Conservation (phyloP, 2,797 vertebrate species). For the Enteromius viviparus region DNA sequence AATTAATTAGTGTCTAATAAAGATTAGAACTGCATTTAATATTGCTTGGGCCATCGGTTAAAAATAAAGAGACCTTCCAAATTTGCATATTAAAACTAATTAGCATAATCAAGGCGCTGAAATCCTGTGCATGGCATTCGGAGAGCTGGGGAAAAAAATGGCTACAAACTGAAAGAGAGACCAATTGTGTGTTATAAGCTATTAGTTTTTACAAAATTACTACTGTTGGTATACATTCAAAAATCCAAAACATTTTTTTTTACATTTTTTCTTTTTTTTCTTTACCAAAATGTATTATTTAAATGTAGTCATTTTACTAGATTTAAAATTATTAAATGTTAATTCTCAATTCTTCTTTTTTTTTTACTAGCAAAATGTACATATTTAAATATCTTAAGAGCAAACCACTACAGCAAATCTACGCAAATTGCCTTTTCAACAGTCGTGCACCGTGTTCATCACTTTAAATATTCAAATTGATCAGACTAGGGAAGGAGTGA, state of each 20-base stretch:
- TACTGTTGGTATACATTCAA: not conserved
- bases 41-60: conserved; percentile 59
- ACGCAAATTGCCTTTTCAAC: not conserved
- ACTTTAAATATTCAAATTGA: conserved; percentile 75
- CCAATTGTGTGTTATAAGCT: not conserved
- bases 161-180: conserved; percentile 65
- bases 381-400: conserved; percentile 25
- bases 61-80: conserved; percentile 54
- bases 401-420: not conserved
- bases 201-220: not conserved
- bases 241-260: not conserved
- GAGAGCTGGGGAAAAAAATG: conserved; percentile 70
- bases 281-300: not conserved
- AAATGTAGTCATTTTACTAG: not conserved
- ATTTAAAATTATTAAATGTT: not conserved
- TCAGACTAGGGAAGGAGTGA: conserved; percentile 65
- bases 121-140: conserved; percentile 50
- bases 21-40: conserved; percentile 64
- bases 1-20: conserved; percentile 66
- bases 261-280: not conserved
- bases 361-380: conserved; percentile 2
- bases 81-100: conserved; percentile 68
- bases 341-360: not conserved
- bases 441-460: conserved; percentile 53
- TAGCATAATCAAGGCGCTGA: conserved; percentile 72